Conservation (phyloP, 1,140 invertebrate genomes). For the Apis laboriosa region DNA sequence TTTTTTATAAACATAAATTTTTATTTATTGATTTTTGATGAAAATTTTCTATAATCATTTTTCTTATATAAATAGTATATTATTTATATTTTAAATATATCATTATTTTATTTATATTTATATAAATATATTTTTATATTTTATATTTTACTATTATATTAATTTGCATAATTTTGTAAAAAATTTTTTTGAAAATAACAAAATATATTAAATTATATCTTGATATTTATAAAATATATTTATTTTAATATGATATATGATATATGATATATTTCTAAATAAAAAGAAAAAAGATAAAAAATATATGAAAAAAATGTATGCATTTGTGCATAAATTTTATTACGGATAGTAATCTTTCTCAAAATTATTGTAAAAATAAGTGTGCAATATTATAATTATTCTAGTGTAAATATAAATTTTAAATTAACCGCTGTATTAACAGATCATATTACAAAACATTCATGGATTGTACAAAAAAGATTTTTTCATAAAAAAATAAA, state of each 20-base stretch:
- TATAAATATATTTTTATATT: too few species aligned
- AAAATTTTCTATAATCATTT: not conserved
- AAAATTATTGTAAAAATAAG: constrained; percentile 10
- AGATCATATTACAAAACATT: not conserved
- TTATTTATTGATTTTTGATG: not conserved
- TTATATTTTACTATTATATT: constrained; percentile 22
- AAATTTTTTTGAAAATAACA: not conserved
- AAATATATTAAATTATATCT: not conserved
- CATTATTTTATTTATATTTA: too few species aligned
- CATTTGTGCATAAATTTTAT: constrained; percentile 11
- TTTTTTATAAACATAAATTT: not conserved
- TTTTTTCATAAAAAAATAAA: not conserved
- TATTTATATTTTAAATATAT: too few species aligned
- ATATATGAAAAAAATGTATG: not conserved
- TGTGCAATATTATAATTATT: not conserved
- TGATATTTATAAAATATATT: not conserved
- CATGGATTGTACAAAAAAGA: not conserved
- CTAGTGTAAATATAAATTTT: constrained; percentile 29
- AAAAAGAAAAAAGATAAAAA: not conserved
- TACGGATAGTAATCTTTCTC: constrained; percentile 34
- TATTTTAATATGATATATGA: constrained; percentile 14
- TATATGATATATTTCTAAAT: not conserved
- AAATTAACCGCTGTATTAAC: constrained; percentile 48
- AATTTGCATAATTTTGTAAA: not conserved
- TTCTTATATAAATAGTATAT: not conserved